phyloP scores from a whole-genome alignment of 1,140 invertebrate genomes.

The Eurosta solidaginis region DNA sequence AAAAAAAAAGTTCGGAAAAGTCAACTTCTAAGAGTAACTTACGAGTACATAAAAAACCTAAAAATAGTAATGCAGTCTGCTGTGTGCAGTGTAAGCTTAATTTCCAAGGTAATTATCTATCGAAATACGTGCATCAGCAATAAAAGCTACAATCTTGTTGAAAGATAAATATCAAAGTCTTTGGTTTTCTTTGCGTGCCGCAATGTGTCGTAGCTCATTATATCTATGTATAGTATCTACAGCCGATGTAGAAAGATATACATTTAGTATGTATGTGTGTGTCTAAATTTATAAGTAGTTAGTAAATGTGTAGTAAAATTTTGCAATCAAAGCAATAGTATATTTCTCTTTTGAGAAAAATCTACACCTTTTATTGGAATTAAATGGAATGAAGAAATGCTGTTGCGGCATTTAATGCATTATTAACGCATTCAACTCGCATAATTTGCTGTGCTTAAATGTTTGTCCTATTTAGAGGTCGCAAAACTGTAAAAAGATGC shows the following conservation, averaged over 20 bases:
- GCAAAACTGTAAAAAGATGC: background rate
- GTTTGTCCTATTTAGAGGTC: too few relatives aligned
- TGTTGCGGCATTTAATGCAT: background rate
- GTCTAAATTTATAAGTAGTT: background rate
- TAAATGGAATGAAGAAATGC: background rate
- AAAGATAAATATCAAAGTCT: background rate
- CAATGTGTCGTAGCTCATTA: background rate
- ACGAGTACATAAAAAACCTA: too few relatives aligned
- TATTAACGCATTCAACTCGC: background rate
- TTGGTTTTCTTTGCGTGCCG: background rate
- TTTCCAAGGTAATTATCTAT: background rate
- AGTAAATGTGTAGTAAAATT: background rate
- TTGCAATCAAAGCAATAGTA: background rate
- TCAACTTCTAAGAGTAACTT: too few relatives aligned
- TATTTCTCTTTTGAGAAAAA: background rate
- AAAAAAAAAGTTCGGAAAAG: too few relatives aligned
- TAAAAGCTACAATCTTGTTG: too few relatives aligned
- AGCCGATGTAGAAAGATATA: background rate
- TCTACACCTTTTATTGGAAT: background rate
- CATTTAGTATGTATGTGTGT: background rate
- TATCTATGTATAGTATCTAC: too few relatives aligned
- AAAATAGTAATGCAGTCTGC: too few relatives aligned
- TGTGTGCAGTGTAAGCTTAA: too few relatives aligned
- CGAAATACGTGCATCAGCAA: background rate
- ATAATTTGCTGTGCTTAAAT: too few relatives aligned